These are phyloP conservation scores for Gambusia affinis DNA, from an alignment of 2,113 vertebrate genomes.

Conservation along the genomic window DNA sequence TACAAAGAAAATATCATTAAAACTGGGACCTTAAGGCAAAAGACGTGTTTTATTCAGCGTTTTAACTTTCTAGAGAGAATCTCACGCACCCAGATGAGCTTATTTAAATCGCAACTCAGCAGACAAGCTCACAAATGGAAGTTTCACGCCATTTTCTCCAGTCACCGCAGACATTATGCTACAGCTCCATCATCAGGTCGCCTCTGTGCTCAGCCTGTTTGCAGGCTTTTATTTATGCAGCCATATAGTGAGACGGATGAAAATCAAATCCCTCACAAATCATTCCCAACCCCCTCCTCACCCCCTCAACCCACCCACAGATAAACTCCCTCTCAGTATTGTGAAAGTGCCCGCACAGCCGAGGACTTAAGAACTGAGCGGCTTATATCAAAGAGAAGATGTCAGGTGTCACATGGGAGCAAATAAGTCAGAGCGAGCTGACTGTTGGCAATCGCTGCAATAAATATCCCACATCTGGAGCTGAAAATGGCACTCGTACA, in stretches of 20 bases:
- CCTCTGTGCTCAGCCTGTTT: conserved; percentile 31
- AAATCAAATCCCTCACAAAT: conserved; percentile 66
- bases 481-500: conserved; percentile 6
- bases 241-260: conserved; percentile 41
- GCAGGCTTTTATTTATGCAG: conserved; percentile 57
- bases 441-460: conserved; percentile 19
- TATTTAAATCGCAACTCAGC: conserved; percentile 30
- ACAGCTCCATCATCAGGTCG: conserved; percentile 60
- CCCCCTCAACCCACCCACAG: conserved; percentile 22
- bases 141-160: conserved; percentile 40
- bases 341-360: conserved; percentile 52
- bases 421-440: conserved; percentile 52
- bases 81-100: background rate
- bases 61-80: conserved; percentile 18
- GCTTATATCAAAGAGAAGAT: conserved; percentile 56
- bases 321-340: conserved; percentile 43
- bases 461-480: conserved; percentile 44
- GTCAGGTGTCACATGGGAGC: conserved; percentile 43
- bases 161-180: conserved; percentile 55
- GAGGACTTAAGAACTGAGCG: conserved; percentile 49
- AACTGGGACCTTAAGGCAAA: conserved; percentile 17
- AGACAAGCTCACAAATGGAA: conserved; percentile 36
- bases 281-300: conserved; percentile 30
- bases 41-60: conserved; percentile 12
- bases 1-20: conserved; percentile 21